These are phyloP conservation scores for Spheniscus humboldti DNA, from an alignment of 2,797 vertebrate genomes.

Conservation along the genomic window DNA sequence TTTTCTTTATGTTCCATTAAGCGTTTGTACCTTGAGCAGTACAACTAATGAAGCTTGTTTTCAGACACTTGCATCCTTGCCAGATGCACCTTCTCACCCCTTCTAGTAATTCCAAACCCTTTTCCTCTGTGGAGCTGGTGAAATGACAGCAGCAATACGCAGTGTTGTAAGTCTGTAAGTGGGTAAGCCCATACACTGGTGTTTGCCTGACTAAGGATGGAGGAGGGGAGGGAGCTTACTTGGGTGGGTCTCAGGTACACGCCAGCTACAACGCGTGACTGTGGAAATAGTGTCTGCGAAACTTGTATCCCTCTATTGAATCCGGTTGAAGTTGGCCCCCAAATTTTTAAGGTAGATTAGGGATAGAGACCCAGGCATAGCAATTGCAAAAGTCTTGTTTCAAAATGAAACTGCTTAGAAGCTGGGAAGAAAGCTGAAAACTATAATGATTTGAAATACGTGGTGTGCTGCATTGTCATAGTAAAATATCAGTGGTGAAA, in stretches of 20 bases:
- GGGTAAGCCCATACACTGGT: background rate
- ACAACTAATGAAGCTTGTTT: background rate
- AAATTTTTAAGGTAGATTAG: background rate
- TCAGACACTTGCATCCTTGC: background rate
- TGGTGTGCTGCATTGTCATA: background rate
- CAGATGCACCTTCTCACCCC: background rate
- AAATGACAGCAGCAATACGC: background rate
- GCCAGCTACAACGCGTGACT: fast-evolving
- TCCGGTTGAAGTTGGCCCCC: background rate
- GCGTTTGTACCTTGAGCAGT: background rate
- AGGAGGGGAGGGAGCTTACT: background rate
- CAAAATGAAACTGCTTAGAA: background rate
- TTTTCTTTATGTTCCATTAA: background rate
- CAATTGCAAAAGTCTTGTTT: background rate
- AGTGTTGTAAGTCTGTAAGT: background rate
- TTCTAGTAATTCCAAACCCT: background rate
- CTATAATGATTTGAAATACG: background rate
- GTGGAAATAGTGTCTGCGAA: background rate
- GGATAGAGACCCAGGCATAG: background rate
- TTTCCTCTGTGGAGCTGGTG: background rate
- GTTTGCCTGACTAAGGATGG: background rate
- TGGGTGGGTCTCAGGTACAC: background rate
- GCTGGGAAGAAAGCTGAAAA: background rate
- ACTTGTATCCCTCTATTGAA: background rate
- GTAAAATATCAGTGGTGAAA: background rate